phyloP scores from a whole-genome alignment of 2,888 invertebrate genomes.

The Mesochorus sp. region DNA sequence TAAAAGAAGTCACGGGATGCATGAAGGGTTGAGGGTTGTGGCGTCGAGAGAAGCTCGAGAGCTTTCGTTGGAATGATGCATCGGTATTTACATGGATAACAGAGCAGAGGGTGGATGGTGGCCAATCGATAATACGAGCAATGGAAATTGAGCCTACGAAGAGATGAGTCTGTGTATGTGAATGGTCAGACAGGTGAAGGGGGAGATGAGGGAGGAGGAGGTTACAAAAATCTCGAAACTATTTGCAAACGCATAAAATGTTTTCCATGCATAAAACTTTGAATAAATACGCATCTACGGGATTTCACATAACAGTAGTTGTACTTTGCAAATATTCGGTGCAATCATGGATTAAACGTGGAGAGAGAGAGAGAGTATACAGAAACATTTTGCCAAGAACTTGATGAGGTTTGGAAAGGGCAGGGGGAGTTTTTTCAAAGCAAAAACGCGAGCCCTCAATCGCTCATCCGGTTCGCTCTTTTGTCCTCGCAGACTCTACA shows the following conservation, averaged over 20 bases:
- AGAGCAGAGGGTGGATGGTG: constrained; percentile 48
- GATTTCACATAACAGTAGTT: too few relatives aligned
- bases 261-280: background rate
- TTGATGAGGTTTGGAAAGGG: background rate
- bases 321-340: constrained; percentile 43
- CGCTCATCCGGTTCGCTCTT: constrained; percentile 33
- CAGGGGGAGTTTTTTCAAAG: constrained; percentile 23
- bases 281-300: too few relatives aligned
- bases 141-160: constrained; percentile 16
- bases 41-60: constrained; percentile 11
- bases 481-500: constrained; percentile 40
- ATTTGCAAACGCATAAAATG: constrained; percentile 65
- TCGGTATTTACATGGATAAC: constrained; percentile 55
- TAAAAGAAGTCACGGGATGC: background rate
- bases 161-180: constrained; percentile 10
- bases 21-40: background rate
- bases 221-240: constrained; percentile 66
- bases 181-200: constrained; percentile 16
- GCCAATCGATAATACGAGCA: constrained; percentile 62
- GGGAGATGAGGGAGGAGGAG: constrained; percentile 30
- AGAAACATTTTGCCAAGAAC: too few relatives aligned
- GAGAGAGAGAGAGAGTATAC: constrained; percentile 55
- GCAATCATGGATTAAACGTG: constrained; percentile 58
- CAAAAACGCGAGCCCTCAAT: constrained; percentile 12
- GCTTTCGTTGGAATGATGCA: constrained; percentile 64